Base-by-base conservation (phyloP, 2,113 vertebrate genomes). In the Sprattus sprattus region DNA sequence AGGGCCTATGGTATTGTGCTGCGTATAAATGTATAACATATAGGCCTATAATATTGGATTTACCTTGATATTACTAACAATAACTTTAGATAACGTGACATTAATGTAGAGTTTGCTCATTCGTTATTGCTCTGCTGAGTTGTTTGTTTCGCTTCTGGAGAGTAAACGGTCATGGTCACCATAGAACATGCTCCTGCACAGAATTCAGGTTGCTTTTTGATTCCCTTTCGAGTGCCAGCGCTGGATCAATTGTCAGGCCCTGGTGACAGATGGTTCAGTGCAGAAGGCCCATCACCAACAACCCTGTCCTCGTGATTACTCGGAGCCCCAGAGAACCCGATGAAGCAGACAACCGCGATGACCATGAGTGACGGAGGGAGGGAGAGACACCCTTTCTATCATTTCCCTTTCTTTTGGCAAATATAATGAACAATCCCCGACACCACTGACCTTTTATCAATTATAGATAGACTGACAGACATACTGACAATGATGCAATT, bases 191-290 rank as follows among this genome's bases (percentile, higher is more conserved):
- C 52, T 71, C 45, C 67, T 54, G 78, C 28, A 88, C 83, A 88
- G 84, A 78, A 89, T 90, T 86, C 0, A 71, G 28, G 86, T 82
- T 86, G 71, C 0, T 87, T 81, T 87, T 81, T 82, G 57, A 87
- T 86, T 88, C 87, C 78, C 82, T 86, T 89, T 88, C 80, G 82
- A 82, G 82, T 67, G 32, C 71, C 78, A 86, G 47, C n/a, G 44
- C 75, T 86, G 75, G 83, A 87, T 91, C 78, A 87, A 88, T 88
- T 81, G 87, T 90, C 85, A 89, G 86, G 81, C 83, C 25, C 71
- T 82, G 57, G 71, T 90, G 91, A 94, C 92, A 92, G 91, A 93
- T 92, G 89, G 90, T 82, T 89, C 84, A 83, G 85, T 85, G 81
- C 86, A 49, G 32, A 85, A 89, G 83, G 81, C 85, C 75, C 88